Base-by-base conservation (phyloP, 2,797 vertebrate genomes). In the Malurus splendens region DNA sequence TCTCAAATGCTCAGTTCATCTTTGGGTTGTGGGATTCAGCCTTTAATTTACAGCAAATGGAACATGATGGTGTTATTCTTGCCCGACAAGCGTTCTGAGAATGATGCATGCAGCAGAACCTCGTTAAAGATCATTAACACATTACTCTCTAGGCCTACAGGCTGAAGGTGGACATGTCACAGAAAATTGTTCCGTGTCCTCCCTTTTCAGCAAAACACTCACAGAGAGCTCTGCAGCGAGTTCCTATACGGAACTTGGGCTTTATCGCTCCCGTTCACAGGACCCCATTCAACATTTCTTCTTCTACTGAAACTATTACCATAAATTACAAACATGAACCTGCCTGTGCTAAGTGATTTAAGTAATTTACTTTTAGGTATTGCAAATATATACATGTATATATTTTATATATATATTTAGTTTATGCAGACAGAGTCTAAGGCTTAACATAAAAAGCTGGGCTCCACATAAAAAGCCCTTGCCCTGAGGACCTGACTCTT, bases 41-140 rank as follows among this genome's bases (percentile, higher is more conserved):
- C 66, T 80, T 86, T 87, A 66, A 83, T 90, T 81, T 92, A 45
- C 48, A 81, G 24, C 61, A 75, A 89, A 66, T 66, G 24, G 41
- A 70, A 51, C 20, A 36, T 41, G 38, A 24, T 48, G 32, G 22
- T 52, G 48, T 78, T 91, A 27, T 48, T 75, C 44, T 62, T 65
- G 11, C 64, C 59, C 57, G 45, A 70, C 41, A 75, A 75, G 18
- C n/a, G 44, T 91, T 88, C 78, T 89, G 59, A 83, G 82, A 55
- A 45, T 44, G 57, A 36, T 68, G 66, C 38, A 20, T 56, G 11
- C 28, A 56, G 59, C 54, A 72, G 55, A 93, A 75, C n/a, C 61
- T 92, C 23, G 6, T 83, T 86, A 81, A 72, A 78, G 66, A 36
- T 61, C 48, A 67, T 89, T 65, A 72, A 14, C 18, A 16, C 41